Evolutionary conservation across 2,888 invertebrate genomes (phyloP), one percentile per base, ranked within the genome.

Genomic region (Horisme vitalbata): DNA sequence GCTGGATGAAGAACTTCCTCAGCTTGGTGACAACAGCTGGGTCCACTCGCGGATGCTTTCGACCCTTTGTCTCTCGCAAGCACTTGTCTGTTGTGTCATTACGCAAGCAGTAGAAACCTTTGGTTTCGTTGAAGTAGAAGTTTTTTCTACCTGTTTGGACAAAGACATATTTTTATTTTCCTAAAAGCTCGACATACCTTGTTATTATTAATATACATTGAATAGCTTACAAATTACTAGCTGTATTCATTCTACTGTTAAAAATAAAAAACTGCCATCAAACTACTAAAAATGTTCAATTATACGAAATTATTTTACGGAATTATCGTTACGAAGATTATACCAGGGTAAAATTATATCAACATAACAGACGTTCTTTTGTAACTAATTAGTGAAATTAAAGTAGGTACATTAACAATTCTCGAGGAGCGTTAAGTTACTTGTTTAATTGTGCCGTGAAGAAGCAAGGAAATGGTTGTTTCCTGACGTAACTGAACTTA

Each of bases 101-200:
- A 69, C 96, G 91, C 71, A 96, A 90, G 79, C 99, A 99, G 85
- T 96, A 99, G 89, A 99, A 97, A 49, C 99, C 97, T 83, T 98
- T 97, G 9, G 97, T 97, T 84, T 95, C 95, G 88, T 99, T 99
- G 90, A 97, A 99, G 87, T 98, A 97, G 83, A 99, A 97, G 83
- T 97, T 96, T 78, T 95, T 95, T 65, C 94, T 92, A 41, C 94
- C 94, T 89, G 77, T 76, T 43, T 28, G 31, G 28, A 38, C 18
- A 43, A n/a, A 38, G 10, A n/a, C 9, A 37, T 32, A 31, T 8
- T 18, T n/a, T n/a, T n/a, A n/a, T n/a, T n/a, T n/a, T n/a, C n/a
- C n/a, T n/a, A n/a, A n/a, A n/a, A n/a, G n/a, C n/a, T n/a, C n/a
- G n/a, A n/a, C n/a, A n/a, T n/a, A n/a, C n/a, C n/a, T n/a, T n/a